Percentiles rank a stretch among this genome's conserved stretches.
These are phyloP conservation scores for Torymus auratus DNA, from an alignment of 2,888 invertebrate genomes.

Conservation along the genomic window DNA sequence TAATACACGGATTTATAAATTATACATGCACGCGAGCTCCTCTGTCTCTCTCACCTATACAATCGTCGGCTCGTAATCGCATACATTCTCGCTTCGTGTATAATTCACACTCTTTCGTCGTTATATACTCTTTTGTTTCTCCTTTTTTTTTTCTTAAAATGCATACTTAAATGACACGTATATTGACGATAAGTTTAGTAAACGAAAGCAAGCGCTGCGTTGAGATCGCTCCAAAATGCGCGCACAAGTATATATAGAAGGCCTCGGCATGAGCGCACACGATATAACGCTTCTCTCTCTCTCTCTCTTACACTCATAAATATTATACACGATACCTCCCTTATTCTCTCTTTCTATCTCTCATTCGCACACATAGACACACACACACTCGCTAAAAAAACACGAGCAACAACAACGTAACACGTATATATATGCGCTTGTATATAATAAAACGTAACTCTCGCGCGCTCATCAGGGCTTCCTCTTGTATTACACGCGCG, in stretches of 20 bases:
- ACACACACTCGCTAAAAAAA: neutral
- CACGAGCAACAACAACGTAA: slow-evolving; percentile 41
- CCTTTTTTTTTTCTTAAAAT: neutral
- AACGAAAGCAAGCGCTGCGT: too few relatives aligned
- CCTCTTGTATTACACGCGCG: too few relatives aligned
- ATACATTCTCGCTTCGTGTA: neutral
- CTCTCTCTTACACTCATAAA: neutral
- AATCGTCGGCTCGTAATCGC: neutral
- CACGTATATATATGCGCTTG: slow-evolving; percentile 17
- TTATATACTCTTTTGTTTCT: too few relatives aligned
- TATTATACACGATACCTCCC: slow-evolving; percentile 13
- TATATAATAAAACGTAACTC: slow-evolving; percentile 22
- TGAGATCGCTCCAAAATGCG: neutral
- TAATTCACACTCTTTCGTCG: neutral
- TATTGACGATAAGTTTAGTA: neutral
- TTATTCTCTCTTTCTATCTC: too few relatives aligned
- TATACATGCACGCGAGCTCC: neutral
- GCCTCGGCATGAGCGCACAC: slow-evolving; percentile 15
- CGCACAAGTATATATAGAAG: neutral
- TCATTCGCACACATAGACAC: too few relatives aligned
- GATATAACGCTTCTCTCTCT: neutral
- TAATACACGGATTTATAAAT: neutral
- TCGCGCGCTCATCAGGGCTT: neutral
- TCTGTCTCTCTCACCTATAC: too few relatives aligned
- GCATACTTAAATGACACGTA: neutral